Evolutionary conservation across 2,113 vertebrate genomes (phyloP).

Genomic region (Vulpes vulpes): DNA sequence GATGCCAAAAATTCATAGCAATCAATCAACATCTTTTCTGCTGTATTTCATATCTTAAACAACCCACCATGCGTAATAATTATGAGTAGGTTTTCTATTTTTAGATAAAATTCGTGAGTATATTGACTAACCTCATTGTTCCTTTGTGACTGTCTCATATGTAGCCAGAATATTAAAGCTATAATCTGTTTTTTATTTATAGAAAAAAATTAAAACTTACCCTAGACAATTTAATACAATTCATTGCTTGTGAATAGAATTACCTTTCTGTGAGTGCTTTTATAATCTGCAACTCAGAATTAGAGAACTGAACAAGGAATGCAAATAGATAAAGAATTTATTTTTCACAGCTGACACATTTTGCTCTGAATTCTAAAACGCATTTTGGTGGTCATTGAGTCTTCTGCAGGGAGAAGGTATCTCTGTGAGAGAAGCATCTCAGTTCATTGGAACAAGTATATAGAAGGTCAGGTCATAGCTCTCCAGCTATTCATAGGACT

Average conservation of each 20-base stretch:
- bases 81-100: conserved; percentile 65
- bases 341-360: conserved; percentile 65
- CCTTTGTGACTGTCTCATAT: conserved; percentile 69
- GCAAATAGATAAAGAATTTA: conserved; percentile 50
- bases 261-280: conserved; percentile 36
- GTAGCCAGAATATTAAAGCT: conserved; percentile 76
- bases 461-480: not conserved
- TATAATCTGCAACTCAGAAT: conserved; percentile 74
- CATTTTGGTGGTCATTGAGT: not conserved
- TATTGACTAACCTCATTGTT: conserved; percentile 79
- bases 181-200: conserved; percentile 55
- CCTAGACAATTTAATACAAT: conserved; percentile 74
- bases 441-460: not conserved
- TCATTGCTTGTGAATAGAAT: conserved; percentile 77
- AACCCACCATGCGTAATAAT: conserved; percentile 69
- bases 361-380: conserved; percentile 8
- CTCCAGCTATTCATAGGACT: not conserved
- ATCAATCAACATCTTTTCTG: conserved; percentile 81
- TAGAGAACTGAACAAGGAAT: conserved; percentile 73
- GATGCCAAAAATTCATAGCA: conserved; percentile 79
- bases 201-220: conserved; percentile 48
- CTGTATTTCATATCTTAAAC: conserved; percentile 76
- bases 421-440: not conserved
- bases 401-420: not conserved
- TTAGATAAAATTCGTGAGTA: conserved; percentile 67